These are phyloP conservation scores for Limnodromus scolopaceus DNA, from an alignment of 2,797 vertebrate species.

Conservation along the genomic window DNA sequence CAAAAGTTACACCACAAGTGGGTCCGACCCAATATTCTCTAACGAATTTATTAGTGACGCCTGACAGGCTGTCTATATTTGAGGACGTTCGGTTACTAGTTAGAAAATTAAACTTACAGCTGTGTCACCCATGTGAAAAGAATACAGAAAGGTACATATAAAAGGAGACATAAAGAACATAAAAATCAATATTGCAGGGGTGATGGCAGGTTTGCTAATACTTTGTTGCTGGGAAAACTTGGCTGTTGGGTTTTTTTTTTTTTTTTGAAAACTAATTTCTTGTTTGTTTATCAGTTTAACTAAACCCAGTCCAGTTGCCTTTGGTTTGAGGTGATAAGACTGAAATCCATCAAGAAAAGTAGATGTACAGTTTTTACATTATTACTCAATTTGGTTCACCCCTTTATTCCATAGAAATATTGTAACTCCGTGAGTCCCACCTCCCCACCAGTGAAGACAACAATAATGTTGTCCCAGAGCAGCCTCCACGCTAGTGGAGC, in stretches of 20 bases:
- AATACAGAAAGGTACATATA: neutral
- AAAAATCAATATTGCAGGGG: conserved; percentile 12
- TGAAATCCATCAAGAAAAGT: neutral
- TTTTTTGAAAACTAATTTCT: neutral
- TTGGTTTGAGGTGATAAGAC: neutral
- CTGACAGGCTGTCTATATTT: conserved; percentile 1
- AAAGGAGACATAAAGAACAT: neutral
- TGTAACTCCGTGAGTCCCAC: neutral
- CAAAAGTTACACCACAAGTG: neutral
- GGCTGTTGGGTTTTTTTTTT: neutral
- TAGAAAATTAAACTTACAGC: conserved; percentile 20
- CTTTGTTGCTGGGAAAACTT: neutral
- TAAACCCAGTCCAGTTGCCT: neutral
- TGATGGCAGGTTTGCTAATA: conserved; percentile 1
- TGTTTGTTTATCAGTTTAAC: neutral
- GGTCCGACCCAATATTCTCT: neutral
- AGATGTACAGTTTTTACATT: neutral
- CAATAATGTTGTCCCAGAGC: neutral
- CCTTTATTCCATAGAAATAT: neutral
- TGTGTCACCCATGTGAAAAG: neutral
- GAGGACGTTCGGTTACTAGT: conserved; percentile 44
- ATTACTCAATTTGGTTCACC: neutral
- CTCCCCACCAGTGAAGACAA: neutral
- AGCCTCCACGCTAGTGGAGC: neutral
- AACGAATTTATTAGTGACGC: conserved; percentile 27